Conservation (phyloP, 2,113 vertebrate genomes). For the Oenanthe melanoleuca region DNA sequence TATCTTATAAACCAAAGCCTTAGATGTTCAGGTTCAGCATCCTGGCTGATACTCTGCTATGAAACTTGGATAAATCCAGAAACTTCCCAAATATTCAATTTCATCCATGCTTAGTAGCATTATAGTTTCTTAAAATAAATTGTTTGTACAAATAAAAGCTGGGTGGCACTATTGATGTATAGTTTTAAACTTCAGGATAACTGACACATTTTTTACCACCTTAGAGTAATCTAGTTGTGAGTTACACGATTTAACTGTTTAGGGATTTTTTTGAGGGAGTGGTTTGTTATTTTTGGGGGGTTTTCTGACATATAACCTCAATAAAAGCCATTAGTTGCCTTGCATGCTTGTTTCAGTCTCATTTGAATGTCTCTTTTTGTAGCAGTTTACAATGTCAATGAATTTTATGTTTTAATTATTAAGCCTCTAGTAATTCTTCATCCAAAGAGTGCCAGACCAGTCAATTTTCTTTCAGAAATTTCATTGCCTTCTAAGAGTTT, state of each 20-base stretch:
- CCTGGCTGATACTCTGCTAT: not conserved
- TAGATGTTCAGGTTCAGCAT: not conserved
- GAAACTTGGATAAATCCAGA: not conserved
- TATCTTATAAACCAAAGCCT: not conserved
- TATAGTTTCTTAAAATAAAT: not conserved
- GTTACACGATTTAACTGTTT: not conserved
- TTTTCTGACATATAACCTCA: not conserved
- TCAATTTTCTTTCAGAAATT: not conserved
- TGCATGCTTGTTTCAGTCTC: not conserved
- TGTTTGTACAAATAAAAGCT: not conserved
- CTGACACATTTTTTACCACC: not conserved
- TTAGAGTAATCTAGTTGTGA: not conserved
- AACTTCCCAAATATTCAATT: not conserved
- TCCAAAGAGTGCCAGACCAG: not conserved
- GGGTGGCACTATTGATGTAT: not conserved
- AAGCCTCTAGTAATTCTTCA: not conserved
- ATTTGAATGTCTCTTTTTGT: not conserved
- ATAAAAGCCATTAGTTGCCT: not conserved
- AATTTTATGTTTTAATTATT: not conserved
- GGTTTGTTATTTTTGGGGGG: not conserved
- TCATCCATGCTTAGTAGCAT: not conserved
- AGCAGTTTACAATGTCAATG: not conserved
- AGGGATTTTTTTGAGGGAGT: rapidly evolving
- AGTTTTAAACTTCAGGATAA: not conserved
- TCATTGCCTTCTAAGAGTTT: not conserved